A percentile compares a stretch with the other conserved stretches of the same genome.
phyloP scores from a whole-genome alignment of 1,140 invertebrate genomes.

The Ptiloglossa arizonensis region DNA sequence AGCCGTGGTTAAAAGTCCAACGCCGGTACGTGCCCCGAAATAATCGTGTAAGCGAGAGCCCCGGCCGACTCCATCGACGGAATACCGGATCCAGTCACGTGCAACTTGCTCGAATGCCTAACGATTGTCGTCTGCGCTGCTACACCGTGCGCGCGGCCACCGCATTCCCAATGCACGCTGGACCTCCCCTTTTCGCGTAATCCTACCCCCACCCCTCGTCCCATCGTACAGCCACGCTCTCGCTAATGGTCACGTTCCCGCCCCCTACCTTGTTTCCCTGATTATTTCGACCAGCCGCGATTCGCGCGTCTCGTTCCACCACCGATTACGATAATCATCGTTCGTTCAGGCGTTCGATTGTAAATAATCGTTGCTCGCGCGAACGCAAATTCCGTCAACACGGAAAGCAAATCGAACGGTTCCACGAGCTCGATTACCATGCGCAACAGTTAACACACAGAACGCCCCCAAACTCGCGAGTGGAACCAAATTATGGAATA shows the following conservation, averaged over 20 bases:
- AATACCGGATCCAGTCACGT: conserved; percentile 47
- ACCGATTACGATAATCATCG: too few relatives aligned
- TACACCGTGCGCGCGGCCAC: conserved; percentile 14
- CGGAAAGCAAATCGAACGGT: too few relatives aligned
- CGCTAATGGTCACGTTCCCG: neutral
- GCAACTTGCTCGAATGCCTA: conserved; percentile 39
- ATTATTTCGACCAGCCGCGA: neutral
- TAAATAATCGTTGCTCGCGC: too few relatives aligned
- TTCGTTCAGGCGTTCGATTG: too few relatives aligned
- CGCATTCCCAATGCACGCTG: conserved; percentile 26
- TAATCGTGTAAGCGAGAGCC: conserved; percentile 45
- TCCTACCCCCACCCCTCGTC: too few relatives aligned
- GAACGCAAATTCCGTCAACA: too few relatives aligned
- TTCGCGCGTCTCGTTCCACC: neutral
- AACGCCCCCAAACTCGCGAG: too few relatives aligned
- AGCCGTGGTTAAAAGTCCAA: conserved; percentile 34
- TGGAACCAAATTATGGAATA: too few relatives aligned
- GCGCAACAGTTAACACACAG: too few relatives aligned
- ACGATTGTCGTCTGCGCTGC: conserved; percentile 43
- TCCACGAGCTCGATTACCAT: too few relatives aligned
- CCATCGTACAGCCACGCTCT: too few relatives aligned
- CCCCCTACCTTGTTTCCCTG: too few relatives aligned
- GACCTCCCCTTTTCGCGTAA: neutral
- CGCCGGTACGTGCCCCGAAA: conserved; percentile 46
- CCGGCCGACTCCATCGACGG: conserved; percentile 16